These are phyloP conservation scores for Hipposideros armiger DNA, from an alignment of 2,113 vertebrate species.

Conservation along the genomic window DNA sequence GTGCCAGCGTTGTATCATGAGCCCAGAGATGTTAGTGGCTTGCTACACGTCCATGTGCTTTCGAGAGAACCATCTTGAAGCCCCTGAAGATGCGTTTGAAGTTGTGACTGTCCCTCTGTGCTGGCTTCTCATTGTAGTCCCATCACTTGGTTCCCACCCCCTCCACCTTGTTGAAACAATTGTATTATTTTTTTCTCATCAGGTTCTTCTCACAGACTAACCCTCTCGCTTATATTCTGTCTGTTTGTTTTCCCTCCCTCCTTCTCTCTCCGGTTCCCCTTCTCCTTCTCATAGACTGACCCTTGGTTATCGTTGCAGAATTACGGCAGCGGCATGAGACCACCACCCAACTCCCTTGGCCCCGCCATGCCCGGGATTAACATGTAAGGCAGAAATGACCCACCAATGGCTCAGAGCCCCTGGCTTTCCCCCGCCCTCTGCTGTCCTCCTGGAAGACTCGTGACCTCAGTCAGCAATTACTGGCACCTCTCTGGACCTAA, in stretches of 20 bases:
- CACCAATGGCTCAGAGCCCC: neutral
- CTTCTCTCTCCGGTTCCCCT: constrained; percentile 72
- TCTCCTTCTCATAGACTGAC: constrained; percentile 87
- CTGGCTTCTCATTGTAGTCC: constrained; percentile 69
- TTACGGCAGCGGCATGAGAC: constrained; percentile 98
- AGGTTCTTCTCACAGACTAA: constrained; percentile 81
- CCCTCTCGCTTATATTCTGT: constrained; percentile 76
- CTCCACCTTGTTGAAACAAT: neutral
- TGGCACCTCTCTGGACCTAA: constrained; percentile 36
- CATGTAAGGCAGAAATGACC: constrained; percentile 92
- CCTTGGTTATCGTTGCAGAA: constrained; percentile 93
- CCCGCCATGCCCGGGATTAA: constrained; percentile 99
- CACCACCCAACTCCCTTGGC: constrained; percentile 98
- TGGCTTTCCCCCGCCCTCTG: neutral
- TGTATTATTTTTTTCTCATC: constrained; percentile 56
- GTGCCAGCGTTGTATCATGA: rapidly evolving
- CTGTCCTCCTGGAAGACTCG: neutral
- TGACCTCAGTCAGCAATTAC: neutral
- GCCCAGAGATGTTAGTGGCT: neutral
- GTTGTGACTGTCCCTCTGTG: constrained; percentile 70
- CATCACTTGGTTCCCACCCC: neutral
- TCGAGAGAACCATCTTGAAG: neutral
- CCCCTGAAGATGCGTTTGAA: neutral
- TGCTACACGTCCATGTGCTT: rapidly evolving
- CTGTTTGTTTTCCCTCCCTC: constrained; percentile 66